Percentiles rank a stretch among this genome's conserved stretches.
These are phyloP conservation scores for Lamellibrachia luymesi DNA, from an alignment of 1,140 invertebrate genomes.

Conservation along the genomic window DNA sequence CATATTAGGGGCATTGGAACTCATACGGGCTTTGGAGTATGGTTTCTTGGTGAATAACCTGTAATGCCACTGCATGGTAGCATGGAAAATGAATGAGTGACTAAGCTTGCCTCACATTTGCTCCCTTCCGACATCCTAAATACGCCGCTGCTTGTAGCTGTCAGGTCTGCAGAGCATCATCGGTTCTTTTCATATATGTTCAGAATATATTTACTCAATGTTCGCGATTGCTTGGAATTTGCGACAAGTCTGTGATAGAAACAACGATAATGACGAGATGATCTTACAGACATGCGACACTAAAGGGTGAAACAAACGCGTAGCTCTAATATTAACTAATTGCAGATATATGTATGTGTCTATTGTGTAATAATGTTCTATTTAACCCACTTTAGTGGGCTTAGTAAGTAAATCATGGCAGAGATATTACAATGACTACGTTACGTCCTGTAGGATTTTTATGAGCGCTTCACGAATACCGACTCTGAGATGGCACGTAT, in stretches of 20 bases:
- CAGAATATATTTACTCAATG: no score
- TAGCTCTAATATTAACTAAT: neutral
- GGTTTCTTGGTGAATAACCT: no score
- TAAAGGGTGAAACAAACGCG: neutral
- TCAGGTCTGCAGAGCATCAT: no score
- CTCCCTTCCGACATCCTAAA: no score
- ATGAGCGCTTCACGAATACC: conserved; percentile 7
- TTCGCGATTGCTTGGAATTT: no score
- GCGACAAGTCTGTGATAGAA: neutral
- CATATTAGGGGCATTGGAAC: no score
- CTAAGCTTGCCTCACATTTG: no score
- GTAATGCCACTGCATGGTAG: no score
- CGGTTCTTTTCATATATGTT: no score
- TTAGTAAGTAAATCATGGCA: neutral
- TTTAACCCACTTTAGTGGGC: neutral
- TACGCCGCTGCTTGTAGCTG: no score
- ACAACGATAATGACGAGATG: neutral
- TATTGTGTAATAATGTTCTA: neutral
- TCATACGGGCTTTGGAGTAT: no score
- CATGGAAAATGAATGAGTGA: no score
- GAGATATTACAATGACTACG: neutral
- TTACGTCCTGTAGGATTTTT: conserved; percentile 5
- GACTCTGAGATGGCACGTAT: conserved; percentile 17
- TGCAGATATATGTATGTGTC: neutral
- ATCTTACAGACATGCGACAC: neutral